Base-by-base conservation (phyloP, 2,797 vertebrate genomes). In the Trematomus bernacchii region DNA sequence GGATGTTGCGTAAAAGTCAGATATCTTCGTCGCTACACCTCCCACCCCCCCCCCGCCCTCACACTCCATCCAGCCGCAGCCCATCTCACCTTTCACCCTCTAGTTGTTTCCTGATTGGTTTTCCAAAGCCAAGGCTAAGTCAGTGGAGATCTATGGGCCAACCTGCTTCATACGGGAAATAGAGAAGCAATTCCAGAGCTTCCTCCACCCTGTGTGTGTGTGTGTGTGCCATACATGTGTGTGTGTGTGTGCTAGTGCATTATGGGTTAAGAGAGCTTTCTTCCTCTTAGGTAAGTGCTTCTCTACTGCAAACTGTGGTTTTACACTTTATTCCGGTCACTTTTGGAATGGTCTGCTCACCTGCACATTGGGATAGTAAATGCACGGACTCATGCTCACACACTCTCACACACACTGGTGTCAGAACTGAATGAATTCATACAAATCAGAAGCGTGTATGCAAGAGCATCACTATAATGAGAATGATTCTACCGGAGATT, bases 31-130 rank as follows among this genome's bases (percentile, higher is more conserved):
- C 42, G 44, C 53, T 52, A 15, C 16, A 23, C 71, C 44, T 63
- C 33, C 30, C 30, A 6, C 40, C 3, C 27, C 4, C 27, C 27
- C 70, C 33, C 37, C 63, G 65, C 51, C 4, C 33, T 18, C 43
- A 27, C 62, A 14, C 57, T 57, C 52, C 66, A 18, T 68, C 50
- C 70, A 54, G 18, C 73, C 4, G 9, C 50, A 62, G 9, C 64
- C 77, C 52, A 33, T 73, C 44, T 60, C 58, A 63, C 42, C 77
- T 33, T 72, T 74, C 83, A 55, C 66, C 62, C 73, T 78, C 40
- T 46, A 69, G 63, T 73, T 72, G 71, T 73, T 86, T 84, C 70
- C 76, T 86, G 83, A 90, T 82, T 80, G 73, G 70, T 84, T 76
- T 84, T 78, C 33, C 37, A 73, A 79, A 79, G 58, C 42, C 44